Percentiles rank a stretch among this genome's conserved stretches.
Evolutionary conservation across 2,888 invertebrate genomes (phyloP).

Genomic region (Trissolcus japonicus): DNA sequence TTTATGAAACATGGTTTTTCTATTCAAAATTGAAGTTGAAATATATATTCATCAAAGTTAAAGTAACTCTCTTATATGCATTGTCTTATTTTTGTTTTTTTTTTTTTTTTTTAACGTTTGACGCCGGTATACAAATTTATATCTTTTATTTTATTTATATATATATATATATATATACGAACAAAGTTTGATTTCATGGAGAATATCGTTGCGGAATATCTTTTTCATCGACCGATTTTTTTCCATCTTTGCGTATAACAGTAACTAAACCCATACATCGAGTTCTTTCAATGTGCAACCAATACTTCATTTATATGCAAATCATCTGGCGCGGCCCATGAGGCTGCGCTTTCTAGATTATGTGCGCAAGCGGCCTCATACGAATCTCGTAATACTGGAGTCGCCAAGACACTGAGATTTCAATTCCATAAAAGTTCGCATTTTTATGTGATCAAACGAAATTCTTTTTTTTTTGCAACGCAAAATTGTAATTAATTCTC

Average conservation of each 20-base stretch:
- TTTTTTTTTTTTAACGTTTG: too few relatives aligned
- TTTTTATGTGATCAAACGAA: not conserved
- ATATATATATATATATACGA: too few relatives aligned
- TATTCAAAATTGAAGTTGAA: too few relatives aligned
- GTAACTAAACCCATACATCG: conserved; percentile 49
- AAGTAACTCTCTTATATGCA: too few relatives aligned
- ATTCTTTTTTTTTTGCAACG: not conserved
- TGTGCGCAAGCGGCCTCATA: conserved; percentile 19
- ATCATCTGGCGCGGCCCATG: conserved; percentile 59
- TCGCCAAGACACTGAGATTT: conserved; percentile 23
- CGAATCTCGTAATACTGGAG: conserved; percentile 32
- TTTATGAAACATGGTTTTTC: too few relatives aligned
- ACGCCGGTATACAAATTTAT: too few relatives aligned
- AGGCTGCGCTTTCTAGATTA: conserved; percentile 26
- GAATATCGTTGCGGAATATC: conserved; percentile 14
- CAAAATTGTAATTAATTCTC: not conserved
- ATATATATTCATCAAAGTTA: too few relatives aligned
- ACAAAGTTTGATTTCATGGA: conserved; percentile 1
- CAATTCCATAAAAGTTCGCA: not conserved
- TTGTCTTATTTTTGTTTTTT: too few relatives aligned
- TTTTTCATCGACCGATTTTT: conserved; percentile 29
- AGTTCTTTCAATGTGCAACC: conserved; percentile 50
- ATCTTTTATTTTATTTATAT: too few relatives aligned
- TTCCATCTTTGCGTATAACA: conserved; percentile 21
- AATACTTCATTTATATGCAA: conserved; percentile 71